These are phyloP conservation scores for Acleris emargana DNA, from an alignment of 2,888 invertebrate species.

Conservation along the genomic window DNA sequence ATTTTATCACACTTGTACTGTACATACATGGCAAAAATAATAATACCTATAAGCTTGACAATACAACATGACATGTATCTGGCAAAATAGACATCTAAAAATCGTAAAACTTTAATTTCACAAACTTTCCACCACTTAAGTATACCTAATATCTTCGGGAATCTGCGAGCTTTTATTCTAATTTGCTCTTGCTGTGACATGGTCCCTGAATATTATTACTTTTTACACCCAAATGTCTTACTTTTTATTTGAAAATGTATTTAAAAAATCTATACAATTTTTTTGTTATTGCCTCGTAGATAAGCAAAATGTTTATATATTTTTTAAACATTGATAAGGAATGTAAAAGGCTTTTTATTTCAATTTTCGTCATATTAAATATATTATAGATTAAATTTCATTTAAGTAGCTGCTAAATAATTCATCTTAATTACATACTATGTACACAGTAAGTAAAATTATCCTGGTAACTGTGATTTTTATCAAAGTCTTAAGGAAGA, in stretches of 20 bases:
- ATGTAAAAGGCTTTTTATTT: conserved; percentile 42
- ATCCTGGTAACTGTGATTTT: conserved; percentile 43
- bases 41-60: conserved; percentile 51
- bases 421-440: conserved; percentile 19
- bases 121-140: conserved; percentile 34
- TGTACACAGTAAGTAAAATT: conserved; percentile 27
- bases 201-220: conserved; percentile 24
- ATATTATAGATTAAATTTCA: conserved; percentile 17
- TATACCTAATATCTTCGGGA: conserved; percentile 38
- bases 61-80: conserved; percentile 33
- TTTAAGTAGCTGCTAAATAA: conserved; percentile 21
- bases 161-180: conserved; percentile 26
- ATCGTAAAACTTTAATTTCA: conserved; percentile 16
- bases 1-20: conserved; percentile 75
- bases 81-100: conserved; percentile 27
- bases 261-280: neutral
- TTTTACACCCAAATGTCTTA: conserved; percentile 1
- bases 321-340: conserved; percentile 42
- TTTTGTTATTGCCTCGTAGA: neutral
- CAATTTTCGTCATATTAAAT: conserved; percentile 14
- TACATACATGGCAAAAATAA: conserved; percentile 71
- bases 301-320: conserved; percentile 6
- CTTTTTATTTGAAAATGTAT: neutral
- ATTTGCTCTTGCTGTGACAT: conserved; percentile 19
- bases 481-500: conserved; percentile 30